Evolutionary conservation across 2,113 vertebrate genomes (phyloP).

Genomic region (Melanotaenia duboulayi): DNA sequence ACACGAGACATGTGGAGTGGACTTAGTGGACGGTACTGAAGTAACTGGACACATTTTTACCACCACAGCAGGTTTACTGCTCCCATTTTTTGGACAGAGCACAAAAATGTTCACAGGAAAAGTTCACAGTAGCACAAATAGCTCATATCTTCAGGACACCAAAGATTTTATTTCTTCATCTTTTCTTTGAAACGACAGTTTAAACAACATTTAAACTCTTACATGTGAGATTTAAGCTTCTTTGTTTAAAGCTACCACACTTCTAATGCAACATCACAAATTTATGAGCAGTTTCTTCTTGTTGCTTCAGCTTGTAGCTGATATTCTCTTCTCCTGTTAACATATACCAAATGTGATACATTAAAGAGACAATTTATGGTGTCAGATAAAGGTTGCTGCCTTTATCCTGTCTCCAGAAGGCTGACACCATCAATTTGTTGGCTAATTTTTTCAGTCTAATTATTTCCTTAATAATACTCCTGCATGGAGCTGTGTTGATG

Average conservation of each 20-base stretch:
- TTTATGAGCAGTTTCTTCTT: slow-evolving; percentile 22
- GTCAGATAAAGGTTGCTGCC: neutral
- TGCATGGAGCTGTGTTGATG: too few species aligned
- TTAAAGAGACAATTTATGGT: neutral
- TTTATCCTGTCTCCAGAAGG: neutral
- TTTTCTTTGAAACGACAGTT: slow-evolving; percentile 17
- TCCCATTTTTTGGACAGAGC: slow-evolving; percentile 2
- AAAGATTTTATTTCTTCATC: neutral
- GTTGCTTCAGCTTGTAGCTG: slow-evolving; percentile 1
- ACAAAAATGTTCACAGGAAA: slow-evolving; percentile 14
- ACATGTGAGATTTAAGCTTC: neutral
- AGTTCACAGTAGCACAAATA: slow-evolving; percentile 27
- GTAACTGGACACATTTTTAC: slow-evolving; percentile 2
- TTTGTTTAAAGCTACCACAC: slow-evolving; percentile 13
- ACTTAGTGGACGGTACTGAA: neutral
- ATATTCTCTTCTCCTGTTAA: neutral
- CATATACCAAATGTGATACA: neutral
- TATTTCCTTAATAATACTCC: too few species aligned
- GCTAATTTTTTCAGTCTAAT: neutral
- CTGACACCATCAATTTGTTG: neutral
- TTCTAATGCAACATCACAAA: slow-evolving; percentile 7
- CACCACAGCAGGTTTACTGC: slow-evolving; percentile 9
- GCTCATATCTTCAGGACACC: slow-evolving; percentile 10
- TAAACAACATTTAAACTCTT: slow-evolving; percentile 26
- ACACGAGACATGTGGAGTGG: slow-evolving; percentile 27